Conservation (phyloP, 1,140 invertebrate genomes). For the Platorchestia sp. region DNA sequence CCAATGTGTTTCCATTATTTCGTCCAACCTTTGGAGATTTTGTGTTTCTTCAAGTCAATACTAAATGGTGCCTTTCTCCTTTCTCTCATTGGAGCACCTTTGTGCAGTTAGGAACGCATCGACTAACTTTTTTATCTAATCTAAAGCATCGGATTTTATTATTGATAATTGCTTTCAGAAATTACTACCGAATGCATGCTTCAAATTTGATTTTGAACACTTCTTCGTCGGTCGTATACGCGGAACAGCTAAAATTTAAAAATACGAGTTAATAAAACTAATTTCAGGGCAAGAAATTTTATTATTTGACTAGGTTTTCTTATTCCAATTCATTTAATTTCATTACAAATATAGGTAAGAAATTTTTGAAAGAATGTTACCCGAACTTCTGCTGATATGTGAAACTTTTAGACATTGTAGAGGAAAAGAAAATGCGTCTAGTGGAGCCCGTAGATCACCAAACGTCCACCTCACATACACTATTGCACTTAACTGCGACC, state of each 20-base stretch:
- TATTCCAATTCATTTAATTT: neutral
- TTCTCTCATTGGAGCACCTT: too few species aligned
- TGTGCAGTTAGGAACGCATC: too few species aligned
- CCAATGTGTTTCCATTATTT: too few species aligned
- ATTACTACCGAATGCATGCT: too few species aligned
- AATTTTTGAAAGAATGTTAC: neutral
- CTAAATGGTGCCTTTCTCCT: too few species aligned
- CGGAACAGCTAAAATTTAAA: neutral
- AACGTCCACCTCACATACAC: neutral
- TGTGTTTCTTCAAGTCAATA: too few species aligned
- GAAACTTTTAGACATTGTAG: neutral
- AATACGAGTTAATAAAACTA: neutral
- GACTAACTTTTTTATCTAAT: too few species aligned
- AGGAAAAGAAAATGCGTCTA: neutral
- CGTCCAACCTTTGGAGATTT: too few species aligned
- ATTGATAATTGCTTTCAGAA: too few species aligned
- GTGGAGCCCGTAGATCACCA: too few species aligned
- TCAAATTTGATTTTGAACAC: neutral
- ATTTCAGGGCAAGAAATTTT: neutral
- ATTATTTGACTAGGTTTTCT: neutral
- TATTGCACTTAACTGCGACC: neutral
- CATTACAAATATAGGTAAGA: neutral
- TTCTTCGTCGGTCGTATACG: too few species aligned
- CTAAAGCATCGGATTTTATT: too few species aligned
- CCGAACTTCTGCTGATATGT: neutral